phyloP scores from a whole-genome alignment of 2,113 vertebrate genomes.

The Vanacampus margaritifer region DNA sequence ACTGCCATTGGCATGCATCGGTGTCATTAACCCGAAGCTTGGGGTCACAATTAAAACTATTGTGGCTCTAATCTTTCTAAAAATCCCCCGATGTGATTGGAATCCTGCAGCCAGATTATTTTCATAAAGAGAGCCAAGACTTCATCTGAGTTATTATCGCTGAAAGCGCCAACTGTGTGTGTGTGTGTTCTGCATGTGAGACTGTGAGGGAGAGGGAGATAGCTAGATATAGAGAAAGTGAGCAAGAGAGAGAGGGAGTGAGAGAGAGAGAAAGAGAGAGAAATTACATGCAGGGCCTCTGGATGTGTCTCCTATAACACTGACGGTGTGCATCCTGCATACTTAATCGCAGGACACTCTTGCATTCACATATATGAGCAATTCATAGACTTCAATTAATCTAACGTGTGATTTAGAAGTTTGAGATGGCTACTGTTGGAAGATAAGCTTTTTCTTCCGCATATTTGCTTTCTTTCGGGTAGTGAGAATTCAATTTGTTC shows the following conservation, averaged over 20 bases:
- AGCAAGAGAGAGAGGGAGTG: not conserved
- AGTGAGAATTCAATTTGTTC: too few relatives aligned
- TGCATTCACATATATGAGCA: not conserved
- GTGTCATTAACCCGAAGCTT: constrained; percentile 54
- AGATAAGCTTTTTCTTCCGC: too few relatives aligned
- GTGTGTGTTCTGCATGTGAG: constrained; percentile 15
- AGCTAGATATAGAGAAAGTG: not conserved
- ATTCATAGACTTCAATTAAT: not conserved
- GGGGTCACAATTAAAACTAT: constrained; percentile 65
- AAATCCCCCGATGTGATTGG: constrained; percentile 61
- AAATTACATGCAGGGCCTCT: not conserved
- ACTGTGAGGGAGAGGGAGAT: not conserved
- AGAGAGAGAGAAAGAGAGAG: not conserved
- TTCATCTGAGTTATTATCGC: constrained; percentile 59
- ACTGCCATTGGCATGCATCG: constrained; percentile 31
- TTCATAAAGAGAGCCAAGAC: constrained; percentile 63
- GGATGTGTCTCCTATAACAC: not conserved
- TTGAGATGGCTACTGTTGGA: not conserved
- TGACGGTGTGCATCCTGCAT: not conserved
- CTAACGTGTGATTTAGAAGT: not conserved
- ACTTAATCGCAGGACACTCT: not conserved
- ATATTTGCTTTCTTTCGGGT: too few relatives aligned
- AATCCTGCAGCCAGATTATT: constrained; percentile 62
- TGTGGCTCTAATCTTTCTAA: constrained; percentile 61
- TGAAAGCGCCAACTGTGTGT: constrained; percentile 31